Evolutionary conservation across 53 echinoderm and acorn worm species (phyloP), one percentile per base, ranked within the genome.

Genomic region (Zoroaster sp.): DNA sequence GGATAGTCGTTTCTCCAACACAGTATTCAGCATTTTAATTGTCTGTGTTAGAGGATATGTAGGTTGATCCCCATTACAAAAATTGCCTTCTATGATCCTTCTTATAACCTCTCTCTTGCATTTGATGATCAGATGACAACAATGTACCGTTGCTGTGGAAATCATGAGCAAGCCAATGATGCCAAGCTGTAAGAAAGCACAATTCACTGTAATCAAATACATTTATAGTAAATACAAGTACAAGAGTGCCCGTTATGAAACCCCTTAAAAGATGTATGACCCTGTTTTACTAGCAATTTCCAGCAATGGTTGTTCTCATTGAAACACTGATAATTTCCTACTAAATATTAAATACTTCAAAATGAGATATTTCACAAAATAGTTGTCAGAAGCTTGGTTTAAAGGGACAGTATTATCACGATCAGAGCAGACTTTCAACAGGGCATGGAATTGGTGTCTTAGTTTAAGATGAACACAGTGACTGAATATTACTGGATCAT

Each of bases 41-140:
- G 45, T 42, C 30, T 59, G 40, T 15, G 79, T 55, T 9, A 51
- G 40, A 34, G 75, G 40, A 4, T 54, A 33, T 20, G 49, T 3
- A 12, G 66, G 68, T 47, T 81, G 83, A 10, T 77, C 5, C 14
- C 33, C 83, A 21, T 18, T 46, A 23, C 74, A 54, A 21, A n/a
- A 74, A 4, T 77, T 67, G n/a, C 28, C 65, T 67, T 43, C 46
- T 63, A 93, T 15, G 66, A 96, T 87, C 25, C 88, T 86, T 18
- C 67, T 41, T 30, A 95, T 92, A 28, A 78, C 92, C 20, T 90
- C 83, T n/a, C n/a, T 18, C 76, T 77, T 97, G 89, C 97, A 97
- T 90, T 92, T 95, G 55, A 97, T 91, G 54, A 97, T 95, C 34
- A 97, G 93, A 70, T 95, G 90, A 80, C 97, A 97, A 66, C 97